Conservation (phyloP, 92 coral and sea anemone species). For the Porites rus region DNA sequence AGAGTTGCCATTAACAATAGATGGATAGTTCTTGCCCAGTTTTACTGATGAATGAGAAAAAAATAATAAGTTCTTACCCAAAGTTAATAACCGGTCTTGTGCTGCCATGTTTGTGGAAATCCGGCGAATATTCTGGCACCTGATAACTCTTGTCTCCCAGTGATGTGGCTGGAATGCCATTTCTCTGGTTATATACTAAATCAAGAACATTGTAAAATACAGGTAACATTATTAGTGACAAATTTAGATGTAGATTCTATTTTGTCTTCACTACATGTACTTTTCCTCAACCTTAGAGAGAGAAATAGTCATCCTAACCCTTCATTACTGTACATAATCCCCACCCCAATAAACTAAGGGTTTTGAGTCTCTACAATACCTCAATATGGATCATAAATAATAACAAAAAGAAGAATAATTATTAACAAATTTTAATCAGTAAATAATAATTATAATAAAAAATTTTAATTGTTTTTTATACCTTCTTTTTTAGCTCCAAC, state of each 20-base stretch:
- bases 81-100: conserved; percentile 84
- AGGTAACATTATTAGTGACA: background rate
- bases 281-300: too few species aligned
- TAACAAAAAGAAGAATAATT: background rate
- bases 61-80: conserved; percentile 68
- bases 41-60: background rate
- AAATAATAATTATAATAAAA: too few species aligned
- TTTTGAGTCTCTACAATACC: too few species aligned
- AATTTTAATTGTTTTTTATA: background rate
- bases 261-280: too few species aligned
- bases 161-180: conserved; percentile 74
- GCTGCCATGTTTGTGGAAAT: conserved; percentile 92
- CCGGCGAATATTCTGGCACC: conserved; percentile 82
- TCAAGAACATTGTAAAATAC: background rate
- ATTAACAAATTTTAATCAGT: background rate
- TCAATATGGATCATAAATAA: too few species aligned
- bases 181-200: conserved; percentile 72
- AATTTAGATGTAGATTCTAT: too few species aligned
- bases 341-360: too few species aligned
- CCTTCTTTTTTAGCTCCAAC: conserved; percentile 88
- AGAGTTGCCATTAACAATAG: too few species aligned
- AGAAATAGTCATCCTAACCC: too few species aligned
- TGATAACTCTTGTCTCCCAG: conserved; percentile 95
- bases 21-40: too few species aligned
- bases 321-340: too few species aligned